Evolutionary conservation across 2,888 invertebrate genomes (phyloP).

Genomic region (Lymantria monacha): DNA sequence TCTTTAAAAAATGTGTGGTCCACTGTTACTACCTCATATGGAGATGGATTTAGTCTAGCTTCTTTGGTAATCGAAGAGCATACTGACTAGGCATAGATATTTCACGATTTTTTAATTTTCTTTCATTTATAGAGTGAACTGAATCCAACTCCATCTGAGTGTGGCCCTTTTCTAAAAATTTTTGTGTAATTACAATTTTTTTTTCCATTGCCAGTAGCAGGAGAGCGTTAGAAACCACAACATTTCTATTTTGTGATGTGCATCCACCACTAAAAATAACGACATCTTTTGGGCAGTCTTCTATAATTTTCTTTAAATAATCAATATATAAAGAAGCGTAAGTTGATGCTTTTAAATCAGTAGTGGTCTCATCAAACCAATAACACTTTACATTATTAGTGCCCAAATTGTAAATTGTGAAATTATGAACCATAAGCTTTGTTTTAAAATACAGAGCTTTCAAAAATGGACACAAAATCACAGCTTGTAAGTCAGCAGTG

Average conservation of each 20-base stretch:
- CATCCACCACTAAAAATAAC: slow-evolving; percentile 17
- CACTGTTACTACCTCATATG: slow-evolving; percentile 4
- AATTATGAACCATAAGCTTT: not conserved
- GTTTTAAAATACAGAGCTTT: slow-evolving; percentile 7
- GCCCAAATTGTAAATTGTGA: not conserved
- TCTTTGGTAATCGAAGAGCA: slow-evolving; percentile 12
- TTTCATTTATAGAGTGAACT: slow-evolving; percentile 22
- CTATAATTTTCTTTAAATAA: not conserved
- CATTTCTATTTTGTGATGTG: slow-evolving; percentile 26
- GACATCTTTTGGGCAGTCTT: slow-evolving; percentile 1
- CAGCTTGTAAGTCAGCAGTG: not conserved
- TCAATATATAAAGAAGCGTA: slow-evolving; percentile 5
- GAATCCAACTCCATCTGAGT: slow-evolving; percentile 27
- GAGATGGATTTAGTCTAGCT: slow-evolving; percentile 13
- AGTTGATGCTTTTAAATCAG: slow-evolving; percentile 7
- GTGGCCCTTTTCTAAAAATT: slow-evolving; percentile 23
- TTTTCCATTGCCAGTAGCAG: slow-evolving; percentile 17
- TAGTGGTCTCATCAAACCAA: slow-evolving; percentile 5
- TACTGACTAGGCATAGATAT: slow-evolving; percentile 2
- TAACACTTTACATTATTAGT: not conserved
- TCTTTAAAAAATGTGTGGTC: slow-evolving; percentile 12
- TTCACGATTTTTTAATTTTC: slow-evolving; percentile 12
- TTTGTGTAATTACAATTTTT: slow-evolving; percentile 23
- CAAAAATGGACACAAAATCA: slow-evolving; percentile 5
- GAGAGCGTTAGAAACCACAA: slow-evolving; percentile 21